A percentile compares a stretch with the other conserved stretches of the same genome.
Evolutionary conservation across 2,113 vertebrate genomes (phyloP).

Genomic region (Oreotragus oreotragus): DNA sequence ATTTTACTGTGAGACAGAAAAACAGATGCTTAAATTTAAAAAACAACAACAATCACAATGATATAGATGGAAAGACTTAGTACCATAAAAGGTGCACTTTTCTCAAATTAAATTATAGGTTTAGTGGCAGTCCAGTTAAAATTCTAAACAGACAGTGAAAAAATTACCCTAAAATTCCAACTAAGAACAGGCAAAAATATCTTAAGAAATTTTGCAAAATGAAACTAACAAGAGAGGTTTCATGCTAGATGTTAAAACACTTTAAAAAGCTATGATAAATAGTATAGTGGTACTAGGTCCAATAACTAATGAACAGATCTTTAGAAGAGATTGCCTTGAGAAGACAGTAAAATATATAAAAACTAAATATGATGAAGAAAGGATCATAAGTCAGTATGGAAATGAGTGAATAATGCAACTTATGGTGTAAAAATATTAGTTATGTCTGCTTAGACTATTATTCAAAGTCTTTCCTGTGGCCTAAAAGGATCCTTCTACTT

Average conservation of each 20-base stretch:
- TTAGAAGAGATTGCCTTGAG: background rate
- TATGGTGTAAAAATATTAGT: background rate
- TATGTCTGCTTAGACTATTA: background rate
- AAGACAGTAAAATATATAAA: constrained; percentile 4
- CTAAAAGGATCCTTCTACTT: background rate
- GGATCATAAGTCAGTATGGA: background rate
- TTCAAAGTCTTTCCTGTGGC: background rate
- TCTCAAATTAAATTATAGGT: constrained; percentile 16
- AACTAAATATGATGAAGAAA: background rate
- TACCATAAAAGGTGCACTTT: background rate
- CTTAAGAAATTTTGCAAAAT: background rate
- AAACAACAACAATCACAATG: background rate
- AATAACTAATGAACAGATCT: background rate
- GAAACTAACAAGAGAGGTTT: constrained; percentile 9
- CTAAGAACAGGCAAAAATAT: background rate
- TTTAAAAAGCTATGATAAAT: background rate
- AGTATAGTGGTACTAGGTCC: background rate
- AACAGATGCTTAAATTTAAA: background rate
- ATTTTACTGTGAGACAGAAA: background rate
- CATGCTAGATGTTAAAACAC: background rate
- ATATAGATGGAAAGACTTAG: background rate
- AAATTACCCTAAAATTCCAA: background rate
- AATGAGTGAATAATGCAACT: background rate
- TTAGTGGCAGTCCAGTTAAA: background rate
- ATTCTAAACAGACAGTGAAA: background rate